These are phyloP conservation scores for Montipora efflorescens DNA, from an alignment of 64 coral and sea anemone genomes.

Conservation along the genomic window DNA sequence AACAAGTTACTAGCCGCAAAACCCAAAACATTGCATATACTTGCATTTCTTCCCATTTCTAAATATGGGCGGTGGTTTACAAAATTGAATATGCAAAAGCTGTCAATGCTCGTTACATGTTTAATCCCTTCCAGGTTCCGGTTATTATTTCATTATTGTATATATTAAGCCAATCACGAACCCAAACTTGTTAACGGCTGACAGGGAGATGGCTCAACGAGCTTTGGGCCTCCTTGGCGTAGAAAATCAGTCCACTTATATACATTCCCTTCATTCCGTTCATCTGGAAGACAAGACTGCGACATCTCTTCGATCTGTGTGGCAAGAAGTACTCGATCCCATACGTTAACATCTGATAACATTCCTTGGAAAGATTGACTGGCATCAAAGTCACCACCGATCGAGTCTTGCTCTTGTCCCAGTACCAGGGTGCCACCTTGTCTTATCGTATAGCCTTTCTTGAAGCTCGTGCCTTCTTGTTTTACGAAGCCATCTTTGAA, in stretches of 20 bases:
- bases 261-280: background rate
- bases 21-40: too few relatives aligned
- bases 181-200: too few relatives aligned
- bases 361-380: constrained; percentile 8
- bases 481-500: background rate
- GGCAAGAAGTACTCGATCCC: background rate
- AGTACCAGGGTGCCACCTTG: background rate
- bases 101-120: too few relatives aligned
- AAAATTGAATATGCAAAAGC: too few relatives aligned
- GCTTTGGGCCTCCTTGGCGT: background rate
- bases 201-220: background rate
- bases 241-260: constrained; percentile 1
- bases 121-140: too few relatives aligned
- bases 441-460: background rate
- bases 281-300: background rate
- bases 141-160: too few relatives aligned
- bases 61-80: too few relatives aligned
- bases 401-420: too few relatives aligned
- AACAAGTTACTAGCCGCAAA: too few relatives aligned
- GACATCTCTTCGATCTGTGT: background rate
- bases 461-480: background rate
- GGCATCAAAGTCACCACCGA: too few relatives aligned
- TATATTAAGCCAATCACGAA: too few relatives aligned
- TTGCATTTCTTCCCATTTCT: too few relatives aligned
- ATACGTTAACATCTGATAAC: background rate